A percentile compares a stretch with the other conserved stretches of the same genome.
phyloP scores from a whole-genome alignment of 2,888 invertebrate genomes.

The Eulithis testata region DNA sequence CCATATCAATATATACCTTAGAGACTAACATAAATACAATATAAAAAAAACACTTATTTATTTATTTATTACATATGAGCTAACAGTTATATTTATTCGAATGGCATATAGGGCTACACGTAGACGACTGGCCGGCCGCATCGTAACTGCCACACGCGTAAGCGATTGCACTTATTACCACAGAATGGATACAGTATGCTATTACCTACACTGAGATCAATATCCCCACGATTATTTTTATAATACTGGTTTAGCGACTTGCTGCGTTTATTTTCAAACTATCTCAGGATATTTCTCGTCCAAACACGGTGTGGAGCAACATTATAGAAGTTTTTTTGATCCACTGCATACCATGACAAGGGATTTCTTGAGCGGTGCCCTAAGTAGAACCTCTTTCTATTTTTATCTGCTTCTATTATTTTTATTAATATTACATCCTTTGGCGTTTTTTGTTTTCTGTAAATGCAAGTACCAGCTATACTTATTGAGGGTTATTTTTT shows the following conservation, averaged over 20 bases:
- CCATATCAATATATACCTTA: no score
- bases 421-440: no score
- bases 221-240: slow-evolving; percentile 6
- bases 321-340: background rate
- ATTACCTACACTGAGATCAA: slow-evolving; percentile 3
- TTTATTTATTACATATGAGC: no score
- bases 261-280: slow-evolving; percentile 2
- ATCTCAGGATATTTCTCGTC: background rate
- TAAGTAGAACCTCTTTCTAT: background rate
- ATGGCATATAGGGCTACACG: background rate
- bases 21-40: no score
- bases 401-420: background rate
- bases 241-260: slow-evolving; percentile 4
- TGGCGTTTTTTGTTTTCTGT: no score
- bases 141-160: slow-evolving; percentile 2
- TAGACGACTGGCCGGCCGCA: background rate
- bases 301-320: background rate
- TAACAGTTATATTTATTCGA: slow-evolving; percentile 38
- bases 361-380: no score
- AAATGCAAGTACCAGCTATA: background rate
- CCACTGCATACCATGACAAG: no score
- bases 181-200: no score
- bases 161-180: background rate
- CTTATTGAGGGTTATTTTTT: background rate
- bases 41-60: no score